phyloP scores from a whole-genome alignment of 1,140 invertebrate genomes.

The Bombus soroeensis region DNA sequence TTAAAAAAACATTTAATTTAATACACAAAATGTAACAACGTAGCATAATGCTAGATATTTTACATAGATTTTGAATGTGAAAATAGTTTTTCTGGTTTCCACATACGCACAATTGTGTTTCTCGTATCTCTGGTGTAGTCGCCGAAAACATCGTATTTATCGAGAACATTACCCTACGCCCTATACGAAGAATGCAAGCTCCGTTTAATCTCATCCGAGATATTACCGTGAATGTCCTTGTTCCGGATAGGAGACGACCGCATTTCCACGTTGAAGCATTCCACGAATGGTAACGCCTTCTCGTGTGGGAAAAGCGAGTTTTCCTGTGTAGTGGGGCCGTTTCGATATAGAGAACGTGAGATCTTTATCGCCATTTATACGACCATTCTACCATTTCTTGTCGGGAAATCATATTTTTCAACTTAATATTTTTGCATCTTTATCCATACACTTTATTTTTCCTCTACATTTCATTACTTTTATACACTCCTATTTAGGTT shows the following conservation, averaged over 20 bases:
- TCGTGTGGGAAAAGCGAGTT: constrained; percentile 48
- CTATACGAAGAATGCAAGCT: constrained; percentile 60
- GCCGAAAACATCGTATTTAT: constrained; percentile 51
- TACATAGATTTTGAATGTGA: background rate
- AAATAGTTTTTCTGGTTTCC: constrained; percentile 42
- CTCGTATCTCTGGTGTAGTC: constrained; percentile 27
- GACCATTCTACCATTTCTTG: background rate
- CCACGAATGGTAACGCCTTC: constrained; percentile 60
- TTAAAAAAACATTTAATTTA: background rate
- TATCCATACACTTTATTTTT: background rate
- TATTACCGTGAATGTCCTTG: constrained; percentile 68
- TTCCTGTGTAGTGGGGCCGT: constrained; percentile 27
- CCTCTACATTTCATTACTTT: background rate
- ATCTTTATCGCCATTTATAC: constrained; percentile 41
- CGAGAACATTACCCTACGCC: constrained; percentile 49
- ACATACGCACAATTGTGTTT: constrained; percentile 21
- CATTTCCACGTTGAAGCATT: constrained; percentile 62
- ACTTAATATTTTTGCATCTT: background rate
- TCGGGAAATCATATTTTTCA: constrained; percentile 16
- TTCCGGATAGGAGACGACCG: constrained; percentile 62
- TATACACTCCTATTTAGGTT: background rate
- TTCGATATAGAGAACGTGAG: constrained; percentile 38
- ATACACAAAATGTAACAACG: background rate
- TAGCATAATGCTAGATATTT: background rate
- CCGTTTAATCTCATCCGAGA: constrained; percentile 68